phyloP scores from a whole-genome alignment of 2,113 vertebrate genomes.

The Cavia aperea region DNA sequence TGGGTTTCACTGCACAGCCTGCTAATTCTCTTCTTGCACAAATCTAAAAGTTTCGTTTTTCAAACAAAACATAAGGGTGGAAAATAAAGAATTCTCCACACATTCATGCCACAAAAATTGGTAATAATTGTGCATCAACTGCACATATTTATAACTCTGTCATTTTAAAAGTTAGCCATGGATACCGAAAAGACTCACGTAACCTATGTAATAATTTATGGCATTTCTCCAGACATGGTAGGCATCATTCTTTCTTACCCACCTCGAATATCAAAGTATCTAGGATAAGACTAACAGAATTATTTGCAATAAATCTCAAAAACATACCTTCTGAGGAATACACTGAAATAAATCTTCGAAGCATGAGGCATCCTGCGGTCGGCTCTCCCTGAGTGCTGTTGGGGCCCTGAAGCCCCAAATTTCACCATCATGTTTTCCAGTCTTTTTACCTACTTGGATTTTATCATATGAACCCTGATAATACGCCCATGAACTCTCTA shows the following conservation, averaged over 20 bases:
- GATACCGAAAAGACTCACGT: constrained; percentile 48
- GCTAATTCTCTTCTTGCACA: constrained; percentile 56
- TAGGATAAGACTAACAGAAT: constrained; percentile 77
- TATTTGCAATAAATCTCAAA: constrained; percentile 73
- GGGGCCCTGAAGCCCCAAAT: background rate
- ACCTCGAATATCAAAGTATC: constrained; percentile 73
- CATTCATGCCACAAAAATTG: constrained; percentile 31
- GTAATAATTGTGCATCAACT: constrained; percentile 47
- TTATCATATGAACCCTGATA: constrained; percentile 34
- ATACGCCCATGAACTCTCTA: background rate
- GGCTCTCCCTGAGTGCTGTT: background rate
- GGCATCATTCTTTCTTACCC: constrained; percentile 72
- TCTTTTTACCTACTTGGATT: constrained; percentile 23
- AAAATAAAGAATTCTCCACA: constrained; percentile 46
- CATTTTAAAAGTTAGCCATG: constrained; percentile 54
- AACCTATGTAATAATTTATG: constrained; percentile 66
- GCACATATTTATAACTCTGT: constrained; percentile 49
- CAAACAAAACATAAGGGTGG: constrained; percentile 52
- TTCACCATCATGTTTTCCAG: constrained; percentile 12
- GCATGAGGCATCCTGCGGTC: background rate
- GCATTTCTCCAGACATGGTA: constrained; percentile 66
- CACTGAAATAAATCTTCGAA: constrained; percentile 39
- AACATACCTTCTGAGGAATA: constrained; percentile 67
- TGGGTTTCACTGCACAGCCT: constrained; percentile 53
- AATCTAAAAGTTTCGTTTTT: constrained; percentile 61